Base-by-base conservation (phyloP, 1,140 invertebrate genomes). In the Oscheius sp. region DNA sequence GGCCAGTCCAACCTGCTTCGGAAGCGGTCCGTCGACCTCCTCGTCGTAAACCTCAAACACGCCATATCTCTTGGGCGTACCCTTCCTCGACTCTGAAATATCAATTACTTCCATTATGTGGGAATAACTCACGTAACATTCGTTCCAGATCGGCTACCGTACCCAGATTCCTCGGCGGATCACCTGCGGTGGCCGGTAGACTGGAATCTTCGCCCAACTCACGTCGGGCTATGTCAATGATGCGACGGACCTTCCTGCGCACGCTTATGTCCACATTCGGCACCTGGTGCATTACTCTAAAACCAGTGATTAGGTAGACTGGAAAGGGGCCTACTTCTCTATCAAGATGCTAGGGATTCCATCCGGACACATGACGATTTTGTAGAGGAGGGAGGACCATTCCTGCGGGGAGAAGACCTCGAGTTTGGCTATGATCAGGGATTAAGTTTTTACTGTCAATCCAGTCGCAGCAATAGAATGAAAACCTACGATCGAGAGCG, bases 251-350 rank as follows among this genome's bases (percentile, higher is more conserved):
- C 34, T 67, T 38, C n/a, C 29, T 28, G 1, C 64, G 38, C 7
- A 42, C 28, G 23, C 52, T 67, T 18, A 29, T 42, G n/a, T 42
- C 42, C 15, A 67, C 10, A 31, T 67, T 67, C 3, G 45, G 38
- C 26, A 42, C 42, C 15, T 67, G 46, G 29, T 26, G 7, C 64
- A 67, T 67, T 13, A 67, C 64, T 15, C 45, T 64, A 35, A 59
- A 59, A 59, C 26, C 10, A 3, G 3, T 29, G 4, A 61, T n/a
- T 31, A 13, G 28, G 28, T 18, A n/a, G 31, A 28, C 26, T 2
- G 34, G 29, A 61, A 61, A 4, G 26, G 31, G 18, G 31, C 65
- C 36, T 34, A 67, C 65, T 28, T 15, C 20, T 68, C 67, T n/a
- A 68, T 59, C 7, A 59, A 18, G 20, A 58, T 23, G 15, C 0